Evolutionary conservation across 2,888 invertebrate genomes (phyloP), one percentile per base, ranked within the genome.

Genomic region (Drosophila vallismaia): DNA sequence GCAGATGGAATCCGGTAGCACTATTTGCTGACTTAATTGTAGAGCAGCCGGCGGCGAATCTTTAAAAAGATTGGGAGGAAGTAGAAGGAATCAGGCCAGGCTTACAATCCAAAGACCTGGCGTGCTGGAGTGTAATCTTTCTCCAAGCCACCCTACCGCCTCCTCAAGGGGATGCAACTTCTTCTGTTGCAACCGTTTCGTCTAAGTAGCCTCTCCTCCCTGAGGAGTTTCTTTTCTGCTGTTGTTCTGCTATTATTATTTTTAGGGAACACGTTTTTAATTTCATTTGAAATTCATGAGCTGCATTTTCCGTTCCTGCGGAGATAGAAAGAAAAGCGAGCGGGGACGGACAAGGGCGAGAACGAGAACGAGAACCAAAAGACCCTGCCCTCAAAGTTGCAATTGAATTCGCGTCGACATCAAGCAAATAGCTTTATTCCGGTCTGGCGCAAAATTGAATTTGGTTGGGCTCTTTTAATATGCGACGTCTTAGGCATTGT

Each of bases 281-380:
- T 85, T 82, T 79, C 66, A 82, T 85, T 77, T 77, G 31, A 75
- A 85, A 85, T 82, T 82, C 79, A 82, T 85, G 82, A 79, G 57
- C 68, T 81, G 79, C 81, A 77, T 56, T 7, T 46, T 12, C 51
- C 56, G 3, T 28, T 45, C 6, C 4, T 31, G 14, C 24, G 19
- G 1, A 12, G 8, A 24, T 4, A 31, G 2, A 8, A 28, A 28
- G 28, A 28, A 28, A 28, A 6, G 28, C 28, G 33, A 14, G 14
- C 1, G 14, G 28, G 19, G 10, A 6, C 2, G 7, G 14, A 14
- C 14, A 14, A 8, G 14, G 8, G 8, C 31, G 31, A 9, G 10
- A 40, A 14, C 31, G 31, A 9, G 10, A 40, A 14, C 3, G 14
- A 8, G 8, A 14, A 19, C 6, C 42, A 14, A 56, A 14, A 28